These are phyloP conservation scores for Pandemis cinnamomeana DNA, from an alignment of 2,888 invertebrate species.

Conservation along the genomic window DNA sequence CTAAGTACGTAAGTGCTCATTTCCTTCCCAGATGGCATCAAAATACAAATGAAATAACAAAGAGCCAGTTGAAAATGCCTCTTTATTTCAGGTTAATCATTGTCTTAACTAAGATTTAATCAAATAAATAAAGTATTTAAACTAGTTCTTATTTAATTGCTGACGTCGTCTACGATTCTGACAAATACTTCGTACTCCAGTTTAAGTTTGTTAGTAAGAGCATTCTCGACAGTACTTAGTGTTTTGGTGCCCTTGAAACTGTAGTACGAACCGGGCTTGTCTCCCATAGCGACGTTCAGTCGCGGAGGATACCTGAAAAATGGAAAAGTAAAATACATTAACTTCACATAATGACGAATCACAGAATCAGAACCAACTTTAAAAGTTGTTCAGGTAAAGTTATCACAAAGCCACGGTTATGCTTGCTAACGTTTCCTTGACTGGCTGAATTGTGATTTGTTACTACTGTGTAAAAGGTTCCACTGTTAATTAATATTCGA, in stretches of 20 bases:
- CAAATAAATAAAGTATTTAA: constrained; percentile 27
- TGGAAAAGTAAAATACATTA: not conserved
- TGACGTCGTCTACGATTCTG: constrained; percentile 67
- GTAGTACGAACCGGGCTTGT: constrained; percentile 70
- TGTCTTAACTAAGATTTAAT: not conserved
- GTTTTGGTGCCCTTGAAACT: constrained; percentile 73
- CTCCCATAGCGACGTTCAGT: constrained; percentile 60
- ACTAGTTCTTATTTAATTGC: constrained; percentile 36
- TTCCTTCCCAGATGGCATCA: not conserved
- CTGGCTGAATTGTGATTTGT: too few relatives aligned
- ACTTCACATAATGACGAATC: not conserved
- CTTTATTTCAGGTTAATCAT: constrained; percentile 21
- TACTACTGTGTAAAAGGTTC: too few relatives aligned
- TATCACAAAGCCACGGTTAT: too few relatives aligned
- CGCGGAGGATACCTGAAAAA: constrained; percentile 70
- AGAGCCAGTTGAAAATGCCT: constrained; percentile 5
- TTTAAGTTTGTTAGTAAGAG: constrained; percentile 67
- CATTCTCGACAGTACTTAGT: constrained; percentile 59
- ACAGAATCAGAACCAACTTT: not conserved
- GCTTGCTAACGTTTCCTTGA: too few relatives aligned
- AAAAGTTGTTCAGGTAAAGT: too few relatives aligned
- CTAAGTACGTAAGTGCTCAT: not conserved
- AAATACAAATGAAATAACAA: not conserved
- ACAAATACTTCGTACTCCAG: constrained; percentile 77
- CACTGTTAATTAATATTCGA: too few relatives aligned